Conservation (phyloP, 2,888 invertebrate species). For the Cordilura impudica region DNA sequence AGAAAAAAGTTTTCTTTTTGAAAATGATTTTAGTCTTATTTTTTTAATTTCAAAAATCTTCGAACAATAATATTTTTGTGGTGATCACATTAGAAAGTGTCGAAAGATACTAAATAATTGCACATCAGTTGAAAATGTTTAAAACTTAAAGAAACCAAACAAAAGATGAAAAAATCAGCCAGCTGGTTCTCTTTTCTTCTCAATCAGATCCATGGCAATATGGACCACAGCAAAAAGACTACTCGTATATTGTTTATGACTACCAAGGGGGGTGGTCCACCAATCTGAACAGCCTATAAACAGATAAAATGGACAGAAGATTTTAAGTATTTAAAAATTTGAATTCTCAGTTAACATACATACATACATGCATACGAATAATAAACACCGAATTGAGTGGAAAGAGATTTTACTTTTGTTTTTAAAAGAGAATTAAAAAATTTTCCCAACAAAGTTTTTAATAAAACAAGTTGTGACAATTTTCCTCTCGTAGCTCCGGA, state of each 20-base stretch:
- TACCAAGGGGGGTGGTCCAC: too few species aligned
- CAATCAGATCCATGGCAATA: constrained; percentile 9
- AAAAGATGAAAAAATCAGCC: neutral
- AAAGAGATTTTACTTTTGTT: constrained; percentile 6
- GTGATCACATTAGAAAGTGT: constrained; percentile 63
- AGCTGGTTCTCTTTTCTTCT: constrained; percentile 22
- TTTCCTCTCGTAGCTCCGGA: constrained; percentile 68
- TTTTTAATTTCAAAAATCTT: neutral
- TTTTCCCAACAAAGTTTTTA: neutral
- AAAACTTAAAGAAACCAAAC: neutral
- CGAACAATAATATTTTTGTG: constrained; percentile 13
- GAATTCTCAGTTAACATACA: too few species aligned
- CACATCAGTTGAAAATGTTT: constrained; percentile 21
- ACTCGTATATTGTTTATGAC: too few species aligned
- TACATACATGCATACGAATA: too few species aligned
- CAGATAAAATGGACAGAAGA: too few species aligned
- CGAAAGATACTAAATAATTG: constrained; percentile 67
- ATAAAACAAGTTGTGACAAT: constrained; percentile 24
- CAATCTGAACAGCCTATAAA: too few species aligned
- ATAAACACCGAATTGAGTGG: too few species aligned
- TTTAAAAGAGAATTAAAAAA: neutral
- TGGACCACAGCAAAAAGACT: neutral
- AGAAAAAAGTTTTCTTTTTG: constrained; percentile 2
- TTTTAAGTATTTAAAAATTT: too few species aligned
- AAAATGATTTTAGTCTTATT: constrained; percentile 4